These are phyloP conservation scores for Biston stratarius DNA, from an alignment of 2,888 invertebrate genomes.

Conservation along the genomic window DNA sequence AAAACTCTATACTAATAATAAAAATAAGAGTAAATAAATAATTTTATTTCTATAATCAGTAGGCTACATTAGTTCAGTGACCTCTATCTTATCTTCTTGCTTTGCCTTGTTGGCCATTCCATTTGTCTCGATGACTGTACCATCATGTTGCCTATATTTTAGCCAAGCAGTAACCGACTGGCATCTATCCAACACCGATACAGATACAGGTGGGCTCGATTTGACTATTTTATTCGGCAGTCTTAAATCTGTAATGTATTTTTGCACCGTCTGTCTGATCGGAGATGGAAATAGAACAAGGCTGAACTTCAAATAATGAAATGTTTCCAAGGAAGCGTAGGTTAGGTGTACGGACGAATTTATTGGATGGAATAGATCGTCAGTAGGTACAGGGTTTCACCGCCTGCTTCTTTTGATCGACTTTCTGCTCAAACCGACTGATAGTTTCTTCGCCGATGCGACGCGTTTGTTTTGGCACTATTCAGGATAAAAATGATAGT, in stretches of 20 bases:
- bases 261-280: conserved; percentile 66
- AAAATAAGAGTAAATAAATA: too few relatives aligned
- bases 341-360: conserved; percentile 49
- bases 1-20: too few relatives aligned
- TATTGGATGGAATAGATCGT: conserved; percentile 21
- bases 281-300: conserved; percentile 73
- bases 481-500: too few relatives aligned
- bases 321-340: conserved; percentile 61
- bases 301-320: conserved; percentile 74
- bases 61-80: too few relatives aligned
- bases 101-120: not conserved
- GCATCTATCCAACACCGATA: conserved; percentile 62
- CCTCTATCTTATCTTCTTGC: not conserved
- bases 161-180: conserved; percentile 60
- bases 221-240: conserved; percentile 63
- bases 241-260: conserved; percentile 70
- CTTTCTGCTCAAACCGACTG: not conserved
- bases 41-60: too few relatives aligned
- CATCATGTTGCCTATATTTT: conserved; percentile 18
- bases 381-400: conserved; percentile 1
- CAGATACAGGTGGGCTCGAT: conserved; percentile 68
- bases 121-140: conserved; percentile 21
- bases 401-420: not conserved
- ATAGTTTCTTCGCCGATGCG: too few relatives aligned
- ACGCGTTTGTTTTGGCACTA: too few relatives aligned